A percentile compares a stretch with the other conserved stretches of the same genome.
Conservation (phyloP, 64 coral and sea anemone genomes). For the Orbicella faveolata region DNA sequence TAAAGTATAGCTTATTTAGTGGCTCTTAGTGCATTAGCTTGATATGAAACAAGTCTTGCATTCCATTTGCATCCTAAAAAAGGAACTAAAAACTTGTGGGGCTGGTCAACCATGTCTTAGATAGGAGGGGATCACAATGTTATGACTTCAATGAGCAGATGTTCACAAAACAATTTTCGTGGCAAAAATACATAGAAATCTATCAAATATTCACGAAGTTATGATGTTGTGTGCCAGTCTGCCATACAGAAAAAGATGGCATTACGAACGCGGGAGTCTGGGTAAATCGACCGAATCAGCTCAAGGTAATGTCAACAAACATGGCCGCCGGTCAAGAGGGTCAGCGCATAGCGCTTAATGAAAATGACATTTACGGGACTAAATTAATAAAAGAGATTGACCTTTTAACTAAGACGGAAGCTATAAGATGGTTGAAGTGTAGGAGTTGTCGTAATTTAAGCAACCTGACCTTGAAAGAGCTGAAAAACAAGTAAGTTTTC, state of each 20-base stretch:
- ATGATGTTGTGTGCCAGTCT: background rate
- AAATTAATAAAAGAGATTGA: background rate
- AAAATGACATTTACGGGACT: background rate
- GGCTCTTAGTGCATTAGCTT: too few relatives aligned
- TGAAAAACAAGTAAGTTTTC: conserved; percentile 8
- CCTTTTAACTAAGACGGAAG: conserved; percentile 28
- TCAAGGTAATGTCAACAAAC: conserved; percentile 21
- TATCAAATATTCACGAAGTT: too few relatives aligned
- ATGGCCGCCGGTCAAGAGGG: conserved; percentile 16
- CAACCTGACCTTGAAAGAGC: conserved; percentile 6
- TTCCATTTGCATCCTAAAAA: too few relatives aligned
- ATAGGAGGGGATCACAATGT: too few relatives aligned
- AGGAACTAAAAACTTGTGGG: too few relatives aligned
- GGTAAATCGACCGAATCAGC: background rate
- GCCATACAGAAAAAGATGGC: background rate
- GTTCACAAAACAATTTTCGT: too few relatives aligned
- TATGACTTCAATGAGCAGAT: too few relatives aligned
- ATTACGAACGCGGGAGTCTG: background rate
- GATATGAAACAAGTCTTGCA: too few relatives aligned
- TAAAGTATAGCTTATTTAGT: too few relatives aligned
- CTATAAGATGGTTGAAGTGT: conserved; percentile 58
- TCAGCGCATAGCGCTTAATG: background rate
- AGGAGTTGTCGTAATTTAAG: background rate
- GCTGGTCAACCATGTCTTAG: too few relatives aligned
- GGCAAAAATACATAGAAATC: too few relatives aligned